Conservation (phyloP, 2,797 vertebrate genomes). For the Trachops cirrhosus region DNA sequence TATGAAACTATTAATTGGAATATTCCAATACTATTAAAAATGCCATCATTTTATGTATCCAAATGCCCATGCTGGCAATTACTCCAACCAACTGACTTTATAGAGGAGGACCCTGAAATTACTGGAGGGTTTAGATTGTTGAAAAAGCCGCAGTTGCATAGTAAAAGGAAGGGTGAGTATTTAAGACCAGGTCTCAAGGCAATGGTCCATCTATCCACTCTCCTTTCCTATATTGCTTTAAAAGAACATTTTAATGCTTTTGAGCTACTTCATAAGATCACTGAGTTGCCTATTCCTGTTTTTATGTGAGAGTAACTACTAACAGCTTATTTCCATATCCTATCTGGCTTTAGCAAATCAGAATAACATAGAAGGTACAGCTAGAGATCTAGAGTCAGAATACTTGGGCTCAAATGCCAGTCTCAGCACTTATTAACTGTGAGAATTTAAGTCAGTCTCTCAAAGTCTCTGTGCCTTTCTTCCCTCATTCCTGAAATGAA, state of each 20-base stretch:
- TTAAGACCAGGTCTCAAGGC: background rate
- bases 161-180: background rate
- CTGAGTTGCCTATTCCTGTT: background rate
- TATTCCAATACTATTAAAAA: background rate
- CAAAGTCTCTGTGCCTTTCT: background rate
- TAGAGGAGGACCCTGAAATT: background rate
- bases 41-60: background rate
- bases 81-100: background rate
- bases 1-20: background rate
- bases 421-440: background rate
- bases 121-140: background rate
- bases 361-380: background rate
- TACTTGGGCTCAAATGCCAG: background rate
- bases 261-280: background rate
- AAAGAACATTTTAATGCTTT: background rate
- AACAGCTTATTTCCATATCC: background rate
- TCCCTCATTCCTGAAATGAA: background rate
- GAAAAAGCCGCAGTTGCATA: background rate
- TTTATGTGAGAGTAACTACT: background rate
- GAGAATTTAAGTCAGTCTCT: background rate
- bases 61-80: background rate
- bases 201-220: too few species aligned
- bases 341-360: background rate
- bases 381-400: background rate
- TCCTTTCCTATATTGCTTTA: background rate